Evolutionary conservation across 2,113 vertebrate genomes (phyloP).

Genomic region (Oxyura jamaicensis): DNA sequence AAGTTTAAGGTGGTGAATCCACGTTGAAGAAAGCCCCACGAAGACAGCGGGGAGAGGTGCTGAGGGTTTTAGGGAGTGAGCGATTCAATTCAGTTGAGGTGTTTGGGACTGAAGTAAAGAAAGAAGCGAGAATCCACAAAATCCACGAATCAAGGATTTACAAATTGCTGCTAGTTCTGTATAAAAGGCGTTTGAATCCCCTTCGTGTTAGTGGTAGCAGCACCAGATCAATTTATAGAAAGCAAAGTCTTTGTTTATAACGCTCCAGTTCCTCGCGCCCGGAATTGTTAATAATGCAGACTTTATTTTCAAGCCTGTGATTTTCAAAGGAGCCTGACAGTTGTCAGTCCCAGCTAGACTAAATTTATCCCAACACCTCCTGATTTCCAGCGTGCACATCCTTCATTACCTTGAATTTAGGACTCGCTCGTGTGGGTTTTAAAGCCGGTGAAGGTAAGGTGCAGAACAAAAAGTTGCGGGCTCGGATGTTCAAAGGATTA

Average conservation of each 20-base stretch:
- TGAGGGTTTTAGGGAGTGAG: neutral
- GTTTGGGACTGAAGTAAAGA: neutral
- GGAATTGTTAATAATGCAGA: neutral
- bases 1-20: neutral
- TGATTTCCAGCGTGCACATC: neutral
- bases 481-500: neutral
- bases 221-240: neutral
- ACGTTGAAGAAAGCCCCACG: neutral
- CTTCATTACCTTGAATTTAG: slow-evolving; percentile 1
- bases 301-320: neutral
- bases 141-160: neutral
- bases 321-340: slow-evolving; percentile 16
- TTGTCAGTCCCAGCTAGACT: slow-evolving; percentile 30
- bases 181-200: neutral
- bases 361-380: slow-evolving; percentile 28
- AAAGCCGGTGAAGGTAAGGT: neutral
- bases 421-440: neutral
- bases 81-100: neutral
- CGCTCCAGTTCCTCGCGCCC: neutral
- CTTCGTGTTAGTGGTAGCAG: neutral
- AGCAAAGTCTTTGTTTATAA: neutral
- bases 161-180: neutral
- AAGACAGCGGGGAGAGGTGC: too few species aligned
- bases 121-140: neutral
- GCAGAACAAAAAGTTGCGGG: neutral